Conservation (phyloP, 2,797 vertebrate species). For the Okamejei kenojei region DNA sequence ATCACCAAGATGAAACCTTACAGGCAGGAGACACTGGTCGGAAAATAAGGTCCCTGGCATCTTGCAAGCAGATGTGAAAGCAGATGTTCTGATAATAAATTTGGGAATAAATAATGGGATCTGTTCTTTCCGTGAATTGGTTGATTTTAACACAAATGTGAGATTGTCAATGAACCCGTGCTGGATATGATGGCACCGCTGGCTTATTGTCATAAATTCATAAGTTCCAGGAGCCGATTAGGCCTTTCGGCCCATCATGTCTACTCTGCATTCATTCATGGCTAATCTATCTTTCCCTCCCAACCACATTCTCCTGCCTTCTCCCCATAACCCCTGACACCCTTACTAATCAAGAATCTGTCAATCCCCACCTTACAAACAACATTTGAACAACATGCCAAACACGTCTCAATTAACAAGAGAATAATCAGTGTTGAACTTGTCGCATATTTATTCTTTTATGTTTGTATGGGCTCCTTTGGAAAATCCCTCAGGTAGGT, state of each 20-base stretch:
- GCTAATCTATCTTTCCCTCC: no score
- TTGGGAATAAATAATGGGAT: not conserved
- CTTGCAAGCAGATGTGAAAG: not conserved
- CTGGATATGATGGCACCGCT: not conserved
- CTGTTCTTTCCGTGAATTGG: not conserved
- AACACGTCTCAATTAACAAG: not conserved
- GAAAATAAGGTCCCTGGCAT: not conserved
- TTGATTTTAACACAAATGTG: not conserved
- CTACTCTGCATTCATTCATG: no score
- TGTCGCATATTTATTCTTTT: not conserved
- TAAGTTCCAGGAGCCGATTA: no score
- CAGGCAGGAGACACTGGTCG: not conserved
- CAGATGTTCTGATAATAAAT: not conserved
- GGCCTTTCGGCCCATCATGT: no score
- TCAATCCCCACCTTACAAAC: no score
- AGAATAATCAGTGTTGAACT: not conserved
- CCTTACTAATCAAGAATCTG: no score
- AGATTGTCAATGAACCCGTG: not conserved
- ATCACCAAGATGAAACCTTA: not conserved
- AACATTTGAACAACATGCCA: not conserved
- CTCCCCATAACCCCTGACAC: no score
- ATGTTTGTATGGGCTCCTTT: not conserved
- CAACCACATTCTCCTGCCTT: no score
- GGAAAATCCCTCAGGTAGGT: not conserved
- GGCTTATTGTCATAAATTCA: no score